Conservation (phyloP, 1,140 invertebrate species). For the silkworm (Bombyx mori) region ASM3026992v2 NC_085110.1:13357501-13358000, state of each 20-base stretch:
- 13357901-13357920: conserved; percentile 58
- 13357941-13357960: conserved; percentile 37
- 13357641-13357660: too few species aligned
- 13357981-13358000: too few species aligned
- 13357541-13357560: not conserved
- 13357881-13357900: conserved; percentile 56
- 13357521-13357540: not conserved
- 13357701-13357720: too few species aligned
- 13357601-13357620: too few species aligned
- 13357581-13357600: not conserved
- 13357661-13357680: too few species aligned
- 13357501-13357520: conserved; percentile 56
- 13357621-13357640: too few species aligned
- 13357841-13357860: conserved; percentile 17
- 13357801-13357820: not conserved
- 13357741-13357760: too few species aligned
- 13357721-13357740: too few species aligned
- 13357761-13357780: too few species aligned
- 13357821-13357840: not conserved
- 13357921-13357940: conserved; percentile 53
- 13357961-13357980: conserved; percentile 19
- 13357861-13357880: conserved; percentile 39
- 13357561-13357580: not conserved
- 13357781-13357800: not conserved
- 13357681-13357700: too few species aligned